Evolutionary conservation across 2,797 vertebrate species (phyloP), one percentile per base, ranked within the genome.

Genomic region (Emydoidea blandingii): DNA sequence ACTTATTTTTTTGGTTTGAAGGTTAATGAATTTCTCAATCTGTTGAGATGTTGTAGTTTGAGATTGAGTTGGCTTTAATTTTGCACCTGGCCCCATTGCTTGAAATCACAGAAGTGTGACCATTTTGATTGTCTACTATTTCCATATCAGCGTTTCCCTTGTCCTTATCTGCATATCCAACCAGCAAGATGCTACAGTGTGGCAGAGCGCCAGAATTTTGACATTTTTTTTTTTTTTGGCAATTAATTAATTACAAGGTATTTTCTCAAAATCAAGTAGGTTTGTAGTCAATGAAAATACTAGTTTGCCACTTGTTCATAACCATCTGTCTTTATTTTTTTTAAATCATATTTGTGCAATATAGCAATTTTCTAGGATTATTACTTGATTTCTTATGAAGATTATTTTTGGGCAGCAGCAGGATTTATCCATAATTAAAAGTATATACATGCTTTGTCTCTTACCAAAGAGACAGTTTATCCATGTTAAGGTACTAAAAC

Each of bases 151-250:
- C 91, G 96, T 96, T 95, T 84, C 88, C 91, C 92, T 94, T 91
- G 84, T 88, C 92, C 87, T 95, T 89, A 93, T 59, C 12, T 91
- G 10, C 81, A 52, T 52, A 93, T 44, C 80, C 2, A 47, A 86
- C 91, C 88, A 92, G 84, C 95, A 97, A 96, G 96, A 97, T 95
- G 95, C 88, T 94, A 81, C 23, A n/a, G 5, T 41, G 52, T 97
- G 96, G 95, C 92, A 82, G 47, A 79, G 34, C 1, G 78, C 95
- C 96, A 97, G 92, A 78, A 89, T 92, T 93, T 62, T 97, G 97
- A 98, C 96, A 96, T 97, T 41, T 94, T 95, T 97, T 95, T 95
- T 97, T 97, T 94, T 94, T 94, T 94, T 96, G 97, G 94, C 96
- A 97, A 88, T 85, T 96, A 97, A 97, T 97, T 97, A 96, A 93